These are phyloP conservation scores for Lepisosteus osseus DNA, from an alignment of 2,113 vertebrate genomes.

Conservation along the genomic window DNA sequence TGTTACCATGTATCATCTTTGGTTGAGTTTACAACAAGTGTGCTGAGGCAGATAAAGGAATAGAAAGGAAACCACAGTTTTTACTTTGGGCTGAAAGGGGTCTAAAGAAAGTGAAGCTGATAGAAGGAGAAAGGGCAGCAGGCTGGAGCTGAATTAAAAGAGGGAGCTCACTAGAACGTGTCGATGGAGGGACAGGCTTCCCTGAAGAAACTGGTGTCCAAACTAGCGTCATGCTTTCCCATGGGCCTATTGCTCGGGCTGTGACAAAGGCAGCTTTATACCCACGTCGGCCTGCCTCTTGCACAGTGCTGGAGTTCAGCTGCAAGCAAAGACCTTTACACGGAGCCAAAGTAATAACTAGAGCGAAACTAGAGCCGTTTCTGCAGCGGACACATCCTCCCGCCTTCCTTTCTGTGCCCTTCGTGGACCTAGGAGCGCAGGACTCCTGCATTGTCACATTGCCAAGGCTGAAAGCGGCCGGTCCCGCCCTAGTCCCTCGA, in stretches of 20 bases:
- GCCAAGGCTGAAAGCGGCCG: too few species aligned
- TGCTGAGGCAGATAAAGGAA: conserved; percentile 1
- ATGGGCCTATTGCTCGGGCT: not conserved
- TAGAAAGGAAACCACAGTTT: not conserved
- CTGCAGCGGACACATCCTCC: too few species aligned
- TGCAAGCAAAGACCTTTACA: too few species aligned
- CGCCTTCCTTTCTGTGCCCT: too few species aligned
- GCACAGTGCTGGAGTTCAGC: too few species aligned
- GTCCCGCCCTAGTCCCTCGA: too few species aligned
- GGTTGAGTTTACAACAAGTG: not conserved
- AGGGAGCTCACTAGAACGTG: not conserved
- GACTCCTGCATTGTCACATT: too few species aligned
- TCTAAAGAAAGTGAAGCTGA: not conserved
- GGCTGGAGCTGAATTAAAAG: not conserved
- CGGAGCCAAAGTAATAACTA: too few species aligned
- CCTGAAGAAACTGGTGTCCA: not conserved
- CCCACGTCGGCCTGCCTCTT: too few species aligned
- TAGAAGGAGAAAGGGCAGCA: not conserved
- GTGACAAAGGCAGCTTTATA: too few species aligned
- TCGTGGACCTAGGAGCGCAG: too few species aligned
- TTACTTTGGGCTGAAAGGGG: not conserved
- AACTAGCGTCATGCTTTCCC: not conserved
- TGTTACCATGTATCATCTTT: not conserved
- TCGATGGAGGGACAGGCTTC: not conserved
- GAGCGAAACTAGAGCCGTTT: too few species aligned